Percentiles rank a stretch among this genome's conserved stretches.
phyloP scores from a whole-genome alignment of 2,888 invertebrate species.

The Apodemia mormo region DNA sequence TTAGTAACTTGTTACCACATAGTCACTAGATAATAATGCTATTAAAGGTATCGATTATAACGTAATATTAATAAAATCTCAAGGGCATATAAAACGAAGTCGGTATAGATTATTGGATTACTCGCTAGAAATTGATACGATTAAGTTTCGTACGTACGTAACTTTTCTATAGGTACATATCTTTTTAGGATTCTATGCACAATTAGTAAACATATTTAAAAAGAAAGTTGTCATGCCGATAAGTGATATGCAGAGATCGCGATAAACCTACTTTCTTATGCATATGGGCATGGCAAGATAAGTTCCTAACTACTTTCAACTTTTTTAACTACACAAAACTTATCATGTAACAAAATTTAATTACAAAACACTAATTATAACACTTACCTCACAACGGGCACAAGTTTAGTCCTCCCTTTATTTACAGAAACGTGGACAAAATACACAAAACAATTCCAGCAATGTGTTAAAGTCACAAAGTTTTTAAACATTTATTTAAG shows the following conservation, averaged over 20 bases:
- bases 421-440: conserved; percentile 18
- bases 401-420: conserved; percentile 1
- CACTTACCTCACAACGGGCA: conserved; percentile 12
- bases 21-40: background rate
- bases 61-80: background rate
- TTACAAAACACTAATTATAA: background rate
- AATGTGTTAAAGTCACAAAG: conserved; percentile 11
- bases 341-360: background rate
- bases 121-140: conserved; percentile 10
- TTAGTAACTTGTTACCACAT: background rate
- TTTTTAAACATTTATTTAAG: conserved; percentile 18
- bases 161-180: background rate
- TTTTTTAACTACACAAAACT: background rate
- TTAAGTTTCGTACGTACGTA: background rate
- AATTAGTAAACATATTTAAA: background rate
- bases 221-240: conserved; percentile 7
- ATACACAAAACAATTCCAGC: conserved; percentile 16
- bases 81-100: conserved; percentile 1
- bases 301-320: conserved; percentile 4
- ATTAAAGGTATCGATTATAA: background rate
- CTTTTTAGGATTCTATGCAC: background rate
- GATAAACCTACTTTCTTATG: conserved; percentile 15
- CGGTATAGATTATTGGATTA: conserved; percentile 7
- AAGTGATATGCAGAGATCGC: background rate
- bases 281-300: conserved; percentile 1